Base-by-base conservation (phyloP, 2,797 vertebrate species). In the Champsocephalus gunnari region DNA sequence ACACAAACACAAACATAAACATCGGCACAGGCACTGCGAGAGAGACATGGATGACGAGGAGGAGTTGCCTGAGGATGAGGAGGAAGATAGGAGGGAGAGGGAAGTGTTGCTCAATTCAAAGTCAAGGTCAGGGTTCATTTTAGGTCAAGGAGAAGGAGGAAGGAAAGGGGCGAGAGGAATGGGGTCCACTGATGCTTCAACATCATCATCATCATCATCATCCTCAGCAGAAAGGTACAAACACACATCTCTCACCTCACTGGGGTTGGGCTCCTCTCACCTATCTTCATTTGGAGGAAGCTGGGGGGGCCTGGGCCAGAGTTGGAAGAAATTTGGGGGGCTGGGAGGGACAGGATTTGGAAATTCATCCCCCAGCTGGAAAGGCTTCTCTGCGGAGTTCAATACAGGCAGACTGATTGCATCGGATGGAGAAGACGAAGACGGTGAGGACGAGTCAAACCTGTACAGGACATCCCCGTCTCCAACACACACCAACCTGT, bases 21-120 rank as follows among this genome's bases (percentile, higher is more conserved):
- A 97, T 71, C 95, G 96, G 5, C 97, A 98, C 87, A 96, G 96
- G 81, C 97, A 96, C 82, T 94, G 96, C 8, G 97, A 97, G 5
- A 95, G 95, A 60, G 96, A 96, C 45, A 2, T 88, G 79, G 93
- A 94, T 6, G 93, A 92, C 0, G 86, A 92, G 43, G 92, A 84
- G 47, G 87, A 89, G 77, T 67, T 85, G 45, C 85, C 81, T 2
- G 89, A 87, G 48, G 92, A 90, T 10, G 91, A 86, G 48, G 86
- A 83, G 62, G 90, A 88, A n/a, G 87, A 84, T 13, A 60, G 77
- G 28, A 73, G 79, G 74, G 91, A 87, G 53, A 85, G 83, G 75
- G 83, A 75, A 67, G 79, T 74, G 7, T 47, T 86, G 67, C n/a
- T 48, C 5, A 49, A 70, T 70, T 82, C 87, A 56, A 92, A 92